A percentile compares a stretch with the other conserved stretches of the same genome.
phyloP scores from a whole-genome alignment of 1,140 invertebrate species.

The Oreohelix idahoensis region DNA sequence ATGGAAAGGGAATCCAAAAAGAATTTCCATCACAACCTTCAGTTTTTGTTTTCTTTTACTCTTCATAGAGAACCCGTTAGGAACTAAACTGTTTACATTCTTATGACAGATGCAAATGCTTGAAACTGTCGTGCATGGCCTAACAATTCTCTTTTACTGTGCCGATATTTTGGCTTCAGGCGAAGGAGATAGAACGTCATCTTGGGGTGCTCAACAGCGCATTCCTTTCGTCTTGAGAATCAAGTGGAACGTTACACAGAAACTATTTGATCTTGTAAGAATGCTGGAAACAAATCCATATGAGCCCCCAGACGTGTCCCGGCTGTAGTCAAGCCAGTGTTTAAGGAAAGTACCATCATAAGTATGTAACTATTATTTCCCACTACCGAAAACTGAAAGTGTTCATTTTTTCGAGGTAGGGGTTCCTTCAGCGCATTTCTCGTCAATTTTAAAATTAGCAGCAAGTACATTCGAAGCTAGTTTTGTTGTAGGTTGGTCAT shows the following conservation, averaged over 20 bases:
- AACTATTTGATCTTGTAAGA: neutral
- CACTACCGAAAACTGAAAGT: too few relatives aligned
- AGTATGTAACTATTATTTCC: too few relatives aligned
- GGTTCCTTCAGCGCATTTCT: too few relatives aligned
- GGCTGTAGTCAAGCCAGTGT: too few relatives aligned
- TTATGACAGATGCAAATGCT: neutral
- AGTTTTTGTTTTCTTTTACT: too few relatives aligned
- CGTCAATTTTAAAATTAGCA: too few relatives aligned
- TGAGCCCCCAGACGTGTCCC: neutral
- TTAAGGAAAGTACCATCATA: too few relatives aligned
- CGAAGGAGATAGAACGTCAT: neutral
- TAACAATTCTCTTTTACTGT: neutral
- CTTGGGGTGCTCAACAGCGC: neutral
- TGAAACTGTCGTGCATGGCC: neutral
- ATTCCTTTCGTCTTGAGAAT: neutral
- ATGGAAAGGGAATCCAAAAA: too few relatives aligned
- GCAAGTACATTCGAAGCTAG: too few relatives aligned
- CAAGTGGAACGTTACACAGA: neutral
- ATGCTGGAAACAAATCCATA: neutral
- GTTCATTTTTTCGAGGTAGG: too few relatives aligned
- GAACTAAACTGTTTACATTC: neutral
- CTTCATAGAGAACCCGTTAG: neutral
- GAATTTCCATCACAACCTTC: too few relatives aligned
- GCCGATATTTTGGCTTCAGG: neutral
- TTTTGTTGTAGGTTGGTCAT: too few relatives aligned